Base-by-base conservation (phyloP, 2,113 vertebrate species). In the Lucifuga dentata region DNA sequence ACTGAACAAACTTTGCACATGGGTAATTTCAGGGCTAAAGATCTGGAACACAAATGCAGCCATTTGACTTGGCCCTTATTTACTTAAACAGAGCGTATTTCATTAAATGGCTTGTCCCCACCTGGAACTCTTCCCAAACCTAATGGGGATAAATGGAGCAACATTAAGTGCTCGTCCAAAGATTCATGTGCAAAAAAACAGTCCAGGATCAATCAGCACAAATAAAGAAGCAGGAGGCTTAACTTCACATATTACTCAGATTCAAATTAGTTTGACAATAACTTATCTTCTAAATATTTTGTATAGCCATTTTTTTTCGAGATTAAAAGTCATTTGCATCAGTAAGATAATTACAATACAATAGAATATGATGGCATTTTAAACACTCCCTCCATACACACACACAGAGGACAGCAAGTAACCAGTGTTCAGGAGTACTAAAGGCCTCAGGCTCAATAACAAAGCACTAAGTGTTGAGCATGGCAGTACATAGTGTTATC, bases 61-160 rank as follows among this genome's bases (percentile, higher is more conserved):
- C 48, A 59, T 16, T 51, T 53, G 43, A 59, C 45, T 53, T 52
- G 50, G 16, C 36, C 24, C 8, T 15, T 19, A 41, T n/a, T 3
- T 35, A 17, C 56, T 75, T 68, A 79, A 70, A 46, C 68, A 51
- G 39, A 51, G 53, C 46, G 35, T 76, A 53, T 68, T 74, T 74
- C 35, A 55, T 61, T 70, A 52, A 69, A 78, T 51, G 29, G 26
- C 32, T 19, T 32, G 32, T 58, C 13, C 21, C 26, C 5, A 46
- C 32, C 32, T 53, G 46, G 38, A 45, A 45, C 23, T 5, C 11
- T 45, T 46, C 16, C 36, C 36, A 32, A 50, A 17, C 11, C 24
- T 60, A 59, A 57, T 38, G 20, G 41, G 35, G 20, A 66, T 52
- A 49, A 49, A 66, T 48, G 11, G 23, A 68, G 40, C 5, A 7